Conservation (phyloP, 2,113 vertebrate species). For the Nycticorax nycticorax region DNA sequence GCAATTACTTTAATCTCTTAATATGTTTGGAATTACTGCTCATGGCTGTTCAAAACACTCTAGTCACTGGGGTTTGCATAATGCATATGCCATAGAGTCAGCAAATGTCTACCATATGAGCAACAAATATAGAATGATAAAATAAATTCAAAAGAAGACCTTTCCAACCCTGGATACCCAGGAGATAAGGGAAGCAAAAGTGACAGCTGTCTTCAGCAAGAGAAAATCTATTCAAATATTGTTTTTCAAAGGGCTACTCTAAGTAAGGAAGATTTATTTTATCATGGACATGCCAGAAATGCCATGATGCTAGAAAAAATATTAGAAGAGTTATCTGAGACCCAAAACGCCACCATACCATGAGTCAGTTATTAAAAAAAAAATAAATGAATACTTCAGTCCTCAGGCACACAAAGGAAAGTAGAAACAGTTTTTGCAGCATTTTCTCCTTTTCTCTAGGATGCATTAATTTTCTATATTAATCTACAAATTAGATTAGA, state of each 20-base stretch:
- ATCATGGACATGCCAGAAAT: constrained; percentile 68
- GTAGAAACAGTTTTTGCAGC: not conserved
- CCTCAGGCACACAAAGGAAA: not conserved
- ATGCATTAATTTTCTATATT: not conserved
- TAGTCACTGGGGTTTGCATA: not conserved
- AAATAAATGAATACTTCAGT: constrained; percentile 52
- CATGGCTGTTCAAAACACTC: constrained; percentile 15
- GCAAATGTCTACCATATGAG: constrained; percentile 50
- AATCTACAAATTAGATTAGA: not conserved
- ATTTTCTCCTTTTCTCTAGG: not conserved
- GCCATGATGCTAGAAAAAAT: constrained; percentile 56
- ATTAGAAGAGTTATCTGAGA: constrained; percentile 48
- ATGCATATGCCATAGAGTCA: constrained; percentile 12
- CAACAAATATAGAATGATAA: constrained; percentile 28
- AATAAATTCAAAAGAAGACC: constrained; percentile 67
- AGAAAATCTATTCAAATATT: constrained; percentile 42
- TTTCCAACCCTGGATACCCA: constrained; percentile 53
- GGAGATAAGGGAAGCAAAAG: constrained; percentile 40
- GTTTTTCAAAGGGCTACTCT: constrained; percentile 55
- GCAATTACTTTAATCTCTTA: constrained; percentile 63
- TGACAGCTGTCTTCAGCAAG: constrained; percentile 68
- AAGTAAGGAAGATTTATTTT: constrained; percentile 61
- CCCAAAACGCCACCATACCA: not conserved
- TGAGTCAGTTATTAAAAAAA: constrained; percentile 55
- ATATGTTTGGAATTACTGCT: constrained; percentile 58